Conservation (phyloP, 2,888 invertebrate genomes). For the Trissolcus japonicus region DNA sequence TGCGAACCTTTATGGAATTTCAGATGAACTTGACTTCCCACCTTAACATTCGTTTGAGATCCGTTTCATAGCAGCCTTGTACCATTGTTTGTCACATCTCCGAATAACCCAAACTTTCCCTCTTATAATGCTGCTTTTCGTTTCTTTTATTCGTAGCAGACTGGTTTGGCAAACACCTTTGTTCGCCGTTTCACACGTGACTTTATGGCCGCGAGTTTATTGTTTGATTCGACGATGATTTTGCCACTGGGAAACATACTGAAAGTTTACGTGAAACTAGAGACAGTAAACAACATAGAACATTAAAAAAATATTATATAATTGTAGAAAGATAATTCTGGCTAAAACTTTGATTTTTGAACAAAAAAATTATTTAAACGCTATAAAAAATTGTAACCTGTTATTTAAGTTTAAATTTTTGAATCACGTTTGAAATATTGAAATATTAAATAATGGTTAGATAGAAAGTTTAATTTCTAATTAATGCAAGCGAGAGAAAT, state of each 20-base stretch:
- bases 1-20: too few species aligned
- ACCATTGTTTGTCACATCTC: conserved; percentile 42
- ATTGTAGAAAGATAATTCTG: not conserved
- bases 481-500: conserved; percentile 22
- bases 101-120: conserved; percentile 47
- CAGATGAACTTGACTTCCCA: conserved; percentile 41
- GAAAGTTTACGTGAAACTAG: not conserved
- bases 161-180: conserved; percentile 40
- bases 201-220: conserved; percentile 29
- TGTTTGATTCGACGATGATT: conserved; percentile 33
- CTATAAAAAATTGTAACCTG: not conserved
- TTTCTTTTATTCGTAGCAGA: conserved; percentile 43
- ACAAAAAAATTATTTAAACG: not conserved
- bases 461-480: conserved; percentile 48
- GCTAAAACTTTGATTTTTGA: not conserved
- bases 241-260: conserved; percentile 20
- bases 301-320: not conserved
- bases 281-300: not conserved
- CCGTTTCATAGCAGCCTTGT: conserved; percentile 14
- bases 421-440: conserved; percentile 4
- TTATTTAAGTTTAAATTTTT: not conserved
- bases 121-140: conserved; percentile 50
- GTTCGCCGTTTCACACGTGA: conserved; percentile 33
- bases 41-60: conserved; percentile 26
- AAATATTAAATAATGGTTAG: conserved; percentile 18